Percentiles rank a stretch among this genome's conserved stretches.
Conservation (phyloP, 2,888 invertebrate genomes). For the Drosophila leonis region DNA sequence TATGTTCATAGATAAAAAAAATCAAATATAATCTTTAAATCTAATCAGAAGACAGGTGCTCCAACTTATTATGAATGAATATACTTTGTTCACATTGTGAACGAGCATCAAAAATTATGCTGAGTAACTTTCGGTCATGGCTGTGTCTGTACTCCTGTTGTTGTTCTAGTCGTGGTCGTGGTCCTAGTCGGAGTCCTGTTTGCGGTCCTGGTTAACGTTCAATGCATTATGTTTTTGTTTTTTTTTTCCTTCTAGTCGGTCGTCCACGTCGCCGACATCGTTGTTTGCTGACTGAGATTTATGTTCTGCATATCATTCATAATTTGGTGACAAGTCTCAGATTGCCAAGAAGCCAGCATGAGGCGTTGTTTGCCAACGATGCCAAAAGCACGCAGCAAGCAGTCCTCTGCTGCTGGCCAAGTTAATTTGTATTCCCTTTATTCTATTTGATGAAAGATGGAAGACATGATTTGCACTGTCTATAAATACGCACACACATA, state of each 20-base stretch:
- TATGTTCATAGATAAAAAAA: too few relatives aligned
- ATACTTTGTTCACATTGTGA: not conserved
- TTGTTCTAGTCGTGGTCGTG: slow-evolving; percentile 19
- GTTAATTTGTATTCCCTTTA: slow-evolving; percentile 77
- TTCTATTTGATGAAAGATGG: slow-evolving; percentile 59
- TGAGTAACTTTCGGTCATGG: slow-evolving; percentile 70
- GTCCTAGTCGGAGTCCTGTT: slow-evolving; percentile 25
- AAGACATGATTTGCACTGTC: slow-evolving; percentile 43
- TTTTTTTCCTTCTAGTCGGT: slow-evolving; percentile 4
- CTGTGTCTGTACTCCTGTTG: slow-evolving; percentile 19
- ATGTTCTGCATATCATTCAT: slow-evolving; percentile 79
- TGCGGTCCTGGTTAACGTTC: slow-evolving; percentile 48
- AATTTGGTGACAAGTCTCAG: slow-evolving; percentile 80
- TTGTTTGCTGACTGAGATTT: slow-evolving; percentile 77
- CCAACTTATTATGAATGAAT: not conserved
- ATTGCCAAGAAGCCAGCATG: slow-evolving; percentile 52
- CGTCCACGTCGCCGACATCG: slow-evolving; percentile 47
- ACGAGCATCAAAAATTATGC: slow-evolving; percentile 60
- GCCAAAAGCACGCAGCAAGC: slow-evolving; percentile 12
- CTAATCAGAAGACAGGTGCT: too few relatives aligned
- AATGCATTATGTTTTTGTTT: slow-evolving; percentile 32
- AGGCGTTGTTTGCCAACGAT: slow-evolving; percentile 38
- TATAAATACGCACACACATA: slow-evolving; percentile 17
- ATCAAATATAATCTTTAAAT: too few relatives aligned
- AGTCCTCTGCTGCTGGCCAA: slow-evolving; percentile 60